Percentiles rank a stretch among this genome's conserved stretches.
These are phyloP conservation scores for Ceraclea dissimilis DNA, from an alignment of 2,888 invertebrate genomes.

Conservation along the genomic window DNA sequence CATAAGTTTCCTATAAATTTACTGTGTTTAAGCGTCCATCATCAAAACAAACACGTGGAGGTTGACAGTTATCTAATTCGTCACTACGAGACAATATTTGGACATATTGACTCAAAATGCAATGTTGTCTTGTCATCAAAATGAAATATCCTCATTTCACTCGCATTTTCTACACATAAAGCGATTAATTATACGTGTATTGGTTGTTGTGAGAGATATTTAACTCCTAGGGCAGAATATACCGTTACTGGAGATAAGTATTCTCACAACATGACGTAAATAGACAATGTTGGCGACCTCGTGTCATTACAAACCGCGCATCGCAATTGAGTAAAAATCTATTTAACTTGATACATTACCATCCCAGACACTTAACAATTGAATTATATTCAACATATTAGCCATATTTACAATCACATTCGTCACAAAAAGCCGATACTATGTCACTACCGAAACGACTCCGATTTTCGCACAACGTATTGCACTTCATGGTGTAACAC, in stretches of 20 bases:
- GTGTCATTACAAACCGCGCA: constrained; percentile 16
- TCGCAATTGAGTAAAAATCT: background rate
- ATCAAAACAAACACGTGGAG: no score
- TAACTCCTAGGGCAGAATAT: background rate
- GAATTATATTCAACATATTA: background rate
- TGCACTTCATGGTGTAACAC: constrained; percentile 18
- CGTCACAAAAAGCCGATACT: constrained; percentile 11
- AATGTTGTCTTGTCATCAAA: background rate
- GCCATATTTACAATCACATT: constrained; percentile 1
- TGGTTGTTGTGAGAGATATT: no score
- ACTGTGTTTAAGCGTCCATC: no score
- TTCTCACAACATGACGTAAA: constrained; percentile 14
- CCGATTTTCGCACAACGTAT: constrained; percentile 8
- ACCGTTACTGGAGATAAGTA: background rate
- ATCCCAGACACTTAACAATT: no score
- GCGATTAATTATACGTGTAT: no score
- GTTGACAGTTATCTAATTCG: no score
- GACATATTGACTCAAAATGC: background rate
- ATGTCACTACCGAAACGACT: constrained; percentile 3
- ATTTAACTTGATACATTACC: no score
- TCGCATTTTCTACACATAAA: no score
- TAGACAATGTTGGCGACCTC: constrained; percentile 15
- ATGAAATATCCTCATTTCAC: background rate
- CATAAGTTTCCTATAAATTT: no score
- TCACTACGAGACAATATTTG: no score